Conservation (phyloP, 2,113 vertebrate genomes). For the Bubo bubo region DNA sequence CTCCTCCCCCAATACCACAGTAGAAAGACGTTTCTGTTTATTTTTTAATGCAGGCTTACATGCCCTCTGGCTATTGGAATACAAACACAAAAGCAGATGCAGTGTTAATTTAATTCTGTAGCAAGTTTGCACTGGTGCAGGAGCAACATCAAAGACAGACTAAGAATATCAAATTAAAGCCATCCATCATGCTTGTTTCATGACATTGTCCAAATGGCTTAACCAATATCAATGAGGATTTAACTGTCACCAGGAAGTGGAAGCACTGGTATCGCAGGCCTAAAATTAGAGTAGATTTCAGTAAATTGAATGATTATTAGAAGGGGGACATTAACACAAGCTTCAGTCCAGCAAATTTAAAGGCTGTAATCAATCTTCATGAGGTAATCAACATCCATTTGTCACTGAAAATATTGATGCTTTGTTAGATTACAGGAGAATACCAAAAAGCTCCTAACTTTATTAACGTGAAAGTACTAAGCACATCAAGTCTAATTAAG, state of each 20-base stretch:
- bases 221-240: conserved; percentile 67
- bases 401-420: conserved; percentile 51
- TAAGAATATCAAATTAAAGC: conserved; percentile 78
- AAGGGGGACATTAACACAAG: not conserved
- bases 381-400: conserved; percentile 52
- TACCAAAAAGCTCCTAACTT: conserved; percentile 27
- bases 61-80: conserved; percentile 49
- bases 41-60: conserved; percentile 17
- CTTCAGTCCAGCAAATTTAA: conserved; percentile 23
- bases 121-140: conserved; percentile 64
- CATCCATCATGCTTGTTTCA: conserved; percentile 76
- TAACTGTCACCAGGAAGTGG: conserved; percentile 34
- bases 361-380: conserved; percentile 40
- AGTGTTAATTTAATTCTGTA: conserved; percentile 76
- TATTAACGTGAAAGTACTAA: conserved; percentile 45
- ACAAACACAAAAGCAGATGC: conserved; percentile 65
- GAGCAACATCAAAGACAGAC: conserved; percentile 71
- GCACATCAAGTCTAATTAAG: conserved; percentile 37
- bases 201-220: conserved; percentile 56
- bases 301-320: conserved; percentile 60
- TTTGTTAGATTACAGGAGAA: conserved; percentile 26
- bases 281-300: conserved; percentile 69
- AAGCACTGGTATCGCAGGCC: conserved; percentile 10
- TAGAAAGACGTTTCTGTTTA: not conserved
- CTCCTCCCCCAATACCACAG: not conserved